Evolutionary conservation across 2,888 invertebrate species (phyloP), one percentile per base, ranked within the genome.

Genomic region (Tolmerus cingulatus): DNA sequence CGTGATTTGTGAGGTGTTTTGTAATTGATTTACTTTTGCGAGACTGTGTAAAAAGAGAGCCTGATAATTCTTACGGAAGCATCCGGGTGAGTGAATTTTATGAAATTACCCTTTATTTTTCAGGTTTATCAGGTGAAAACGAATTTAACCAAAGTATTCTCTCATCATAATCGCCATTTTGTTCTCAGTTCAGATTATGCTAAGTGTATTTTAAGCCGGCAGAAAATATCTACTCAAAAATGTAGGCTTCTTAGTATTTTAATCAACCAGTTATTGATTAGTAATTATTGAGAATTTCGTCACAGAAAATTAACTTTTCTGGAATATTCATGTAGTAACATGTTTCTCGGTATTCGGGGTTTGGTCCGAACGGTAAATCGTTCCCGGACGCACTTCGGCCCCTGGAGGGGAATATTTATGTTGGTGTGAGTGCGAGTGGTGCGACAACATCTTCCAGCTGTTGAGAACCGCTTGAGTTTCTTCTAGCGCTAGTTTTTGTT

Each of bases 71-170:
- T 57, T 79, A 81, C 87, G 86, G 87, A 88, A 88, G 89, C 89
- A 89, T 89, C 89, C 89, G 89, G 89, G 89, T 89, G 88, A 88
- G 88, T 86, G 46, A 57, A 23, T 23, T 27, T 51, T 0, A 51
- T 51, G 7, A 66, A 27, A 27, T 66, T 23, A 51, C 19, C 51
- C 7, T n/a, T 12, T 27, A 23, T 27, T 12, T 66, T 66, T 66
- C 23, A 19, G 23, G 14, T 23, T 27, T 66, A 23, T 4, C 23
- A n/a, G 27, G 8, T 12, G 27, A 23, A 66, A 66, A 66, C 27
- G 9, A 23, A 2, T 27, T 19, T 27, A 1, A 12, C 14, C 12
- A 66, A 66, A 23, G n/a, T 66, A 66, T 14, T 51, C 5, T 12
- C 5, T 27, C 27, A 66, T 27, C 66, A 27, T 66, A 66, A 23